Evolutionary conservation across 1,140 invertebrate genomes (phyloP), one percentile per base, ranked within the genome.

Genomic region (Cyrtorhinus lividipennis): DNA sequence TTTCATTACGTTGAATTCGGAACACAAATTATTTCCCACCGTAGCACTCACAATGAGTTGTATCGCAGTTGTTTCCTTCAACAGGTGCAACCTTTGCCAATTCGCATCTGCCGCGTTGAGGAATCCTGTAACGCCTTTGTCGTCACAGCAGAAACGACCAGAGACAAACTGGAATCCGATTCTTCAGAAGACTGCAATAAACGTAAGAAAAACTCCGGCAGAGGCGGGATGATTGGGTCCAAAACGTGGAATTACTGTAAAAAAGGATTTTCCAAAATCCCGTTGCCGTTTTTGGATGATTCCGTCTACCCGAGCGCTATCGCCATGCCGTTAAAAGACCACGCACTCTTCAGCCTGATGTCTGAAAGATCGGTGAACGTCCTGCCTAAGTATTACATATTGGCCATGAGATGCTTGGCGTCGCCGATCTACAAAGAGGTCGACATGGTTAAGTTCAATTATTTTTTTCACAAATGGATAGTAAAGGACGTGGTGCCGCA

Each of bases 311-410:
- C 67, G 1, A 62, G 62, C 25, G 65, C 67, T 12, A 53, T 68
- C 12, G 66, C 66, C 10, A 57, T 67, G 5, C 68, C 66, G 23
- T 56, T 67, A 12, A 67, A 60, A 44, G 58, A 48, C 2, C 64
- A 62, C 24, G 62, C 64, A 25, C 30, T 68, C 24, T 67, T 63
- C 62, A 67, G 66, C 45, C 46, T 68, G 13, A 57, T 59, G 24
- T 59, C 64, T 10, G 48, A 62, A 1, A 56, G 48, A 15, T 63
- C 67, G 2, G 64, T 57, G 3, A 62, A 65, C 25, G 59, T 68
- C 25, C 24, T 68, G 5, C 63, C 65, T 45, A 66, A 66, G 56
- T 68, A 65, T 46, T 68, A 68, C 61, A 65, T 65, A 3, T 23
- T 67, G 12, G 63, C 65, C 1, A 66, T 67, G 63, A 20, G 64